Evolutionary conservation across 2,797 vertebrate species (phyloP).

Genomic region (Pagetopsis macropterus): DNA sequence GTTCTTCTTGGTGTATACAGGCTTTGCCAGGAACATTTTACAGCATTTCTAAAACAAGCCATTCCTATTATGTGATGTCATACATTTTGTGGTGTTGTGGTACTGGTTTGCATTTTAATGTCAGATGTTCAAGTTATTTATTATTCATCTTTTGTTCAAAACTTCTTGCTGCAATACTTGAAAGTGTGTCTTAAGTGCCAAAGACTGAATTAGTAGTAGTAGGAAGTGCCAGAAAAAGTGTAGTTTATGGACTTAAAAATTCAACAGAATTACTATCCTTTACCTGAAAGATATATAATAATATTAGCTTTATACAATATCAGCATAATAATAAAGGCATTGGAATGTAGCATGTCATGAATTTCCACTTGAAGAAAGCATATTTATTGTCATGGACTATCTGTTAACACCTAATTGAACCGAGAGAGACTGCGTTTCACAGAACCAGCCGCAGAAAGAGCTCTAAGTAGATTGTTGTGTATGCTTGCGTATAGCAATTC

Average conservation of each 20-base stretch:
- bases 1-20: not conserved
- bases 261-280: not conserved
- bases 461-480: conserved; percentile 44
- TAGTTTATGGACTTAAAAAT: conserved; percentile 1
- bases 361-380: not conserved
- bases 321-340: not conserved
- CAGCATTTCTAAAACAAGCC: not conserved
- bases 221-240: not conserved
- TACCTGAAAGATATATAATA: not conserved
- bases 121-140: not conserved
- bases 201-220: not conserved
- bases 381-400: conserved; percentile 9
- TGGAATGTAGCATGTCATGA: not conserved
- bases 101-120: not conserved
- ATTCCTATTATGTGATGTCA: too few relatives aligned
- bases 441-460: not conserved
- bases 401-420: not conserved
- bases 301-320: conserved; percentile 7
- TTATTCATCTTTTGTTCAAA: not conserved
- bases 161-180: not conserved
- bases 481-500: conserved; percentile 28
- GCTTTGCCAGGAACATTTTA: not conserved
- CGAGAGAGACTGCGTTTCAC: not conserved
- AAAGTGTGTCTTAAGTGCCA: not conserved
- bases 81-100: not conserved